These are phyloP conservation scores for Leptinotarsa texana DNA, from an alignment of 1,140 invertebrate species.

Conservation along the genomic window DNA sequence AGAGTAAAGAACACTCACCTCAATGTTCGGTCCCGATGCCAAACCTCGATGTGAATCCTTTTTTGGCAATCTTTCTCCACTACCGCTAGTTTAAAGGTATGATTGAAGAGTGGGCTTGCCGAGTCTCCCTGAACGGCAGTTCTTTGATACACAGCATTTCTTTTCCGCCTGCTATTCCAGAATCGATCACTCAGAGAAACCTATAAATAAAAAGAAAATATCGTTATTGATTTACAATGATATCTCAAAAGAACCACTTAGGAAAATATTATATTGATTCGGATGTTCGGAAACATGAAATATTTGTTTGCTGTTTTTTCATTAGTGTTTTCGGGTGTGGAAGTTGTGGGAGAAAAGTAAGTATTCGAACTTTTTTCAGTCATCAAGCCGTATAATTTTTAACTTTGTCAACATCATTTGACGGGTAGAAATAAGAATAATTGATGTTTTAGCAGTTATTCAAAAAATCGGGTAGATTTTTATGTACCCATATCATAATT, in stretches of 20 bases:
- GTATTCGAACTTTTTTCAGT: no score
- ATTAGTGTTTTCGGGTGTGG: no score
- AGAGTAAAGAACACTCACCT: conserved; percentile 52
- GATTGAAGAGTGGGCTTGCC: conserved; percentile 58
- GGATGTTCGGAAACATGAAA: not conserved
- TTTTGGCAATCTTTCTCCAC: conserved; percentile 37
- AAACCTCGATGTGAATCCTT: conserved; percentile 58
- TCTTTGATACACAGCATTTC: conserved; percentile 53
- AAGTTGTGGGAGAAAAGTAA: no score
- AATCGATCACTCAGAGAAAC: conserved; percentile 46
- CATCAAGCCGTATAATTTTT: no score
- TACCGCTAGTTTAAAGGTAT: conserved; percentile 56
- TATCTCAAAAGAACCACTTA: not conserved
- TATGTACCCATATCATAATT: no score
- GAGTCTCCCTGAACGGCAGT: conserved; percentile 60
- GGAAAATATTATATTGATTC: conserved; percentile 1
- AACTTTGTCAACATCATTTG: no score
- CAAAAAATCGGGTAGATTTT: no score
- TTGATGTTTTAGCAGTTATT: no score
- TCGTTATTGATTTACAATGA: not conserved
- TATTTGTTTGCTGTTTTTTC: no score
- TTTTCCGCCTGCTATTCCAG: conserved; percentile 40
- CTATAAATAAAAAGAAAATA: conserved; percentile 39
- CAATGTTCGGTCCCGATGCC: conserved; percentile 59
- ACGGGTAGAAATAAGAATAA: no score